Evolutionary conservation across 2,888 invertebrate species (phyloP), one percentile per base, ranked within the genome.

Genomic region (Ametastegia equiseti): DNA sequence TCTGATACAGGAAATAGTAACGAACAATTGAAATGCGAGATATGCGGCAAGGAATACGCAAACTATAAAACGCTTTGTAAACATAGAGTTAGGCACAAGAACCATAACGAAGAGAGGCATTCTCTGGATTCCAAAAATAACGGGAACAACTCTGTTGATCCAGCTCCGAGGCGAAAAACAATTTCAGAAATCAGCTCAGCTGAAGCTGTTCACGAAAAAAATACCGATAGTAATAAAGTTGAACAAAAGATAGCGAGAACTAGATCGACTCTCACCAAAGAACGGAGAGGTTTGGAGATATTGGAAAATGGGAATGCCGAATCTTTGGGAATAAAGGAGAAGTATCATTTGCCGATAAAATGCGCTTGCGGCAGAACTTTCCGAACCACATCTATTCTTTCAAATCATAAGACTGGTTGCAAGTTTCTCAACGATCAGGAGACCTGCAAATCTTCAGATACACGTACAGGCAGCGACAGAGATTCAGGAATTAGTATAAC

Each of bases 401-500:
- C 83, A 23, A 57, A 87, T 2, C 90, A 91, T 80, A 88, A 88
- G 83, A 83, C 77, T 1, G 87, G 84, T 15, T 91, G 91, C 82
- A 84, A 83, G 23, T 77, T 19, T n/a, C 4, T 39, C 13, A 45
- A 81, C 11, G 30, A 6, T 36, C 5, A 11, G 11, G 30, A 57
- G 42, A 42, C 13, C 27, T 4, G n/a, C 42, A 78, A 42, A 63
- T 60, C 45, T 23, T 47, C 79, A 4, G 83, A 81, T 19, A 84
- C 86, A 7, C 80, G 86, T 19, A 86, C 81, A 63, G 87, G 84
- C 81, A 88, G 85, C 81, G 89, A 91, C 79, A 83, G 85, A n/a
- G 88, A 89, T 82, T 89, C 89, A 42, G 88, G 88, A 30, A 88
- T 88, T 83, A 90, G 86, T 54, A 90, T 91, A 79, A 91, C 89